Evolutionary conservation across 2,888 invertebrate species (phyloP), one percentile per base, ranked within the genome.

Genomic region (Synergus umbraculus): DNA sequence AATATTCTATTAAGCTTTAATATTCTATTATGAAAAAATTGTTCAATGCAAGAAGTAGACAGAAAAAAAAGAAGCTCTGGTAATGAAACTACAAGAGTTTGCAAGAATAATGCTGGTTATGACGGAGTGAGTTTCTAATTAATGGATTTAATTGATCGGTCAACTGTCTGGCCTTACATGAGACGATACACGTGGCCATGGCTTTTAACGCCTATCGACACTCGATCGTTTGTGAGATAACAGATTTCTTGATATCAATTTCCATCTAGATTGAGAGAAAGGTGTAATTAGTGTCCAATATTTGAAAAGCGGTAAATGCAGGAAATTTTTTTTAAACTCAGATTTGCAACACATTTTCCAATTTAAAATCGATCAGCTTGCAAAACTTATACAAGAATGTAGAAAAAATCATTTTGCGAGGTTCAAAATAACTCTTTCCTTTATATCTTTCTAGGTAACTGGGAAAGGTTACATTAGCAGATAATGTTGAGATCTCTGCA

Each of bases 61-160:
- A 37, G 37, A 41, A 54, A 54, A 54, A 54, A 54, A 15, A 5
- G 12, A 54, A 15, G 12, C 10, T 22, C 10, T 22, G 22, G 12
- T 12, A 60, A 60, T 60, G 22, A 4, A 22, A 60, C 60, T n/a
- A 54, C n/a, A 22, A 46, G 44, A 66, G 66, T 22, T 44, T 3
- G 46, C 67, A 13, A 49, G 46, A 73, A 73, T 54, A 54, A 49
- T 37, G 54, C n/a, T n/a, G 73, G 54, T 54, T 54, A 73, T 73
- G 73, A 73, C 73, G 37, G 54, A 54, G 54, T 54, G 73, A 54
- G 73, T 73, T 69, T 69, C 69, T 73, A 73, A 73, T 73, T 73
- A 73, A 73, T 73, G 73, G 73, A 73, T 73, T 54, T 73, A 73
- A 73, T 73, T 73, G 73, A 73, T 73, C 54, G 73, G 73, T 73